Percentiles rank a stretch among this genome's conserved stretches.
phyloP scores from a whole-genome alignment of 2,797 vertebrate species.

The Glyptemys insculpta region DNA sequence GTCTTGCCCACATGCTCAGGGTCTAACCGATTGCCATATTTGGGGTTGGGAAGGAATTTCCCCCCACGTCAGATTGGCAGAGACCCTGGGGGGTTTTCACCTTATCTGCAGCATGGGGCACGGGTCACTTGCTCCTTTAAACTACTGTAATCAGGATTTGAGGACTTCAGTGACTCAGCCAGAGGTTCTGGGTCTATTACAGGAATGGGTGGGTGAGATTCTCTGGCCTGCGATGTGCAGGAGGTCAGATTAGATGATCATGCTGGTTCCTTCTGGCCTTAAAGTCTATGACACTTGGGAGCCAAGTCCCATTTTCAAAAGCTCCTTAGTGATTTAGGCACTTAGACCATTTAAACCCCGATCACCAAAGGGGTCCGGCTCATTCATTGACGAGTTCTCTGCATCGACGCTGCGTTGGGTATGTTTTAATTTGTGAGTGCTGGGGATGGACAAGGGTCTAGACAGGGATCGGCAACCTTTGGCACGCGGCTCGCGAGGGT shows the following conservation, averaged over 20 bases:
- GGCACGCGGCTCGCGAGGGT: no score
- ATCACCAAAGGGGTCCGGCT: background rate
- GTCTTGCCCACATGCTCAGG: background rate
- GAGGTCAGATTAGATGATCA: background rate
- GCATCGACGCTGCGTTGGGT: fast-evolving
- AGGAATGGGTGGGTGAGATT: background rate
- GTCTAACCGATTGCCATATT: background rate
- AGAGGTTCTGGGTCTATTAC: background rate
- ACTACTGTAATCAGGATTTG: background rate
- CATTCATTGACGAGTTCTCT: background rate
- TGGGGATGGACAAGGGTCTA: background rate
- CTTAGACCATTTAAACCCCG: background rate
- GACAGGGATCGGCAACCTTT: background rate
- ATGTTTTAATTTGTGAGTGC: no score
- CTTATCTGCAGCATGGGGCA: background rate
- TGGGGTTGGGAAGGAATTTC: background rate
- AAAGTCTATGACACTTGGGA: background rate
- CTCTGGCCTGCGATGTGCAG: background rate
- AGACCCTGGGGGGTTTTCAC: background rate
- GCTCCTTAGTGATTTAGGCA: background rate
- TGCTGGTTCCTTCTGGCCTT: background rate
- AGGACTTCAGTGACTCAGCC: background rate
- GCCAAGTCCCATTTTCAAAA: background rate
- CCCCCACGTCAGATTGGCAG: background rate
- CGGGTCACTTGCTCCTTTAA: background rate